Evolutionary conservation across 1,140 invertebrate species (phyloP).

Genomic region (Drosophila sp.): DNA sequence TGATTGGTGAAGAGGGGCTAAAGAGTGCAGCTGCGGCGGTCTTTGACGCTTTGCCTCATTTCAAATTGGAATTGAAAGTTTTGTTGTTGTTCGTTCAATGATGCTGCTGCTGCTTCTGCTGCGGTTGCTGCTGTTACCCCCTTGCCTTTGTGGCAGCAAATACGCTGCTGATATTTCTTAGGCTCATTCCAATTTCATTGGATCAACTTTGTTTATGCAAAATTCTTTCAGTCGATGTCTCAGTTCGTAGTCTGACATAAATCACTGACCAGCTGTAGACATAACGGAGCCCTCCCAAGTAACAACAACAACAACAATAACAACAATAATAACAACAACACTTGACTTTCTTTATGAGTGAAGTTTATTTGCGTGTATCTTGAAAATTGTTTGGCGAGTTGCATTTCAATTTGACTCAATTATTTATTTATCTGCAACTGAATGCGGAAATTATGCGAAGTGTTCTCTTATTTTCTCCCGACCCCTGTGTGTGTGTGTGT

Average conservation of each 20-base stretch:
- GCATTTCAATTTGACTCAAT: conserved; percentile 83
- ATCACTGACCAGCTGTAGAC: conserved; percentile 70
- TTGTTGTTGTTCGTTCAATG: conserved; percentile 43
- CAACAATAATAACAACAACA: conserved; percentile 8
- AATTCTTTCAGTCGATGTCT: conserved; percentile 10
- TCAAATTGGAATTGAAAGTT: conserved; percentile 79
- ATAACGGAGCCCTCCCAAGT: conserved; percentile 41
- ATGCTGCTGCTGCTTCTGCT: conserved; percentile 9
- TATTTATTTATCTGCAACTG: conserved; percentile 82
- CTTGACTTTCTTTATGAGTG: conserved; percentile 43
- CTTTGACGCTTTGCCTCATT: conserved; percentile 79
- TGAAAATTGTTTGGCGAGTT: conserved; percentile 78
- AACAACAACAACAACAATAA: conserved; percentile 14
- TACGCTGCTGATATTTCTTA: not conserved
- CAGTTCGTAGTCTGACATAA: conserved; percentile 58
- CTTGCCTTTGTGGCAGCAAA: not conserved
- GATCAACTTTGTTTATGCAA: conserved; percentile 46
- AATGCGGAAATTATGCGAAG: conserved; percentile 81
- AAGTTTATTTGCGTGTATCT: conserved; percentile 78
- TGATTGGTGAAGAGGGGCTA: conserved; percentile 49
- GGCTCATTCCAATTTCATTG: conserved; percentile 17
- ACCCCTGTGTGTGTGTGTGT: not conserved
- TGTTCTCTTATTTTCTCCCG: conserved; percentile 13
- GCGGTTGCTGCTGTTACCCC: conserved; percentile 16
- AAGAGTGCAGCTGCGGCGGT: conserved; percentile 53